Percentiles rank a stretch among this genome's conserved stretches.
Conservation (phyloP, 2,113 vertebrate genomes). For the Carollia perspicillata region DNA sequence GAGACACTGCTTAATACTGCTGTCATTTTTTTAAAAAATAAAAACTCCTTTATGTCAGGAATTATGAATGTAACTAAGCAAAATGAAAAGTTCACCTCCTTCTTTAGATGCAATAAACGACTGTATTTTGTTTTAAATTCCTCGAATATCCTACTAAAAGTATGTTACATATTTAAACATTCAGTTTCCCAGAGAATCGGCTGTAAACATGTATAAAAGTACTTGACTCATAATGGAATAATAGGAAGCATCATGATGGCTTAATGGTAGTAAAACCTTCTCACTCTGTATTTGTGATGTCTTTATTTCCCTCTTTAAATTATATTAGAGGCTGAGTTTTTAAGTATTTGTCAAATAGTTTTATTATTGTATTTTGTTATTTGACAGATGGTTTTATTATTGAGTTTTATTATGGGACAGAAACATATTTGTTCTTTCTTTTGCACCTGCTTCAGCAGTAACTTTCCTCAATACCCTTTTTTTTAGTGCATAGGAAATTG, state of each 20-base stretch:
- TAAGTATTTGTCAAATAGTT: not conserved
- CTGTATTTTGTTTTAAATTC: not conserved
- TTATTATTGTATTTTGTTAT: not conserved
- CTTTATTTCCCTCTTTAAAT: not conserved
- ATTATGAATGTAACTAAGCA: not conserved
- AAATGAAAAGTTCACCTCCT: not conserved
- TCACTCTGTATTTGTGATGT: not conserved
- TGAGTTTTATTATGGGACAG: not conserved
- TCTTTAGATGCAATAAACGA: not conserved
- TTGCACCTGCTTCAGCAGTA: constrained; percentile 11
- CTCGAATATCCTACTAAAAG: not conserved
- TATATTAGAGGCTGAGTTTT: not conserved
- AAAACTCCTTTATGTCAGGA: not conserved
- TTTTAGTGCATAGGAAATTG: constrained; percentile 33
- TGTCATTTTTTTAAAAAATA: not conserved
- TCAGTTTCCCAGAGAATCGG: not conserved
- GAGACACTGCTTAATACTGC: not conserved
- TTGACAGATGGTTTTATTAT: constrained; percentile 18
- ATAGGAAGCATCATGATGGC: not conserved
- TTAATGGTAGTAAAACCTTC: not conserved
- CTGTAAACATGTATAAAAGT: not conserved
- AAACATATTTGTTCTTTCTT: not conserved
- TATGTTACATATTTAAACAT: not conserved
- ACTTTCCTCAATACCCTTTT: constrained; percentile 41
- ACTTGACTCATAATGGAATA: not conserved